Evolutionary conservation across 2,888 invertebrate genomes (phyloP), one percentile per base, ranked within the genome.

Genomic region (Helleia helle): DNA sequence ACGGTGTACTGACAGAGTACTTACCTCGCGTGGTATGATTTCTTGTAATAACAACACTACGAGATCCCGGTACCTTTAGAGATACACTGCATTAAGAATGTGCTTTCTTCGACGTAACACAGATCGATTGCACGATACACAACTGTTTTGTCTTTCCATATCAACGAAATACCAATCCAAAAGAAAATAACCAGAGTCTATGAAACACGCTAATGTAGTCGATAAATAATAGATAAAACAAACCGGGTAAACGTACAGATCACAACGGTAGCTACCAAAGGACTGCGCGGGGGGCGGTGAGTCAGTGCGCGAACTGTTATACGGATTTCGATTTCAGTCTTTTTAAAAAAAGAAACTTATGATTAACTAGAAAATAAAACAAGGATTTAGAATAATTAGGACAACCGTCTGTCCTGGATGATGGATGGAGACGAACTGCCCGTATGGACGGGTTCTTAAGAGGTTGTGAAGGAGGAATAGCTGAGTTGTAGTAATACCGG

Each of bases 21-120:
- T 44, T 38, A 42, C 40, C 47, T 47, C 40, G 27, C 15, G 43
- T 47, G 47, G 44, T 42, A 39, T 47, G 38, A 47, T 42, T 44
- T 44, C 44, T 39, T 47, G 38, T 47, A 47, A 40, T 17, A 47
- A 47, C 38, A 44, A 42, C 36, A 34, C 38, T 24, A 38, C 36
- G 41, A 38, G 42, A 36, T 34, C 27, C 34, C 46, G 42, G 28
- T 28, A 46, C 25, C 46, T 46, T 46, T 40, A 42, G 28, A 46
- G 31, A 40, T 42, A 40, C 31, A 17, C 6, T 17, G 6, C 34
- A 9, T n/a, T 36, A 18, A 36, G 36, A 12, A 4, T 36, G 24
- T 36, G 24, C 36, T 36, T 36, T 24, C 36, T 36, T 13, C 36
- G 36, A 9, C 36, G 36, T 12, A 36, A 36, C 36, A 36, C 24